Base-by-base conservation (phyloP, 1,140 invertebrate species). In the Drosophila albomicans region DNA sequence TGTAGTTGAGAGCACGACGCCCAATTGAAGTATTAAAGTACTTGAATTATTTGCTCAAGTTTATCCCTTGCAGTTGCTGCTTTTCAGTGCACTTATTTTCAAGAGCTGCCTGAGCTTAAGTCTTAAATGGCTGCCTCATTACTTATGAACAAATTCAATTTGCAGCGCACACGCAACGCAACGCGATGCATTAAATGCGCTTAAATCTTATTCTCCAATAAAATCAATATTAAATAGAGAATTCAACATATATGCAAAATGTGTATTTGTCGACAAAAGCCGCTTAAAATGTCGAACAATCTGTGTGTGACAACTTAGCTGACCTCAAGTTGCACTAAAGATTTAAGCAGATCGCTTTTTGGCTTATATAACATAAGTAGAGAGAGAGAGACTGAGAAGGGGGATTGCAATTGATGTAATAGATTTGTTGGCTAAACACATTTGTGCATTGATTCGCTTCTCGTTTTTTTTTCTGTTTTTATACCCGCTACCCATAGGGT, bases 21-120 rank as follows among this genome's bases (percentile, higher is more conserved):
- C 54, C 16, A 41, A 43, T 41, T 41, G 35, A 43, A 57, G 54
- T 43, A 57, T 41, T 43, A 10, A 57, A 43, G 35, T 43, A 57
- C 54, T 57, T 41, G 54, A 57, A 57, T 35, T 32, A 32, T 41
- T 25, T 43, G 54, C 28, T 32, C 30, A 54, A 54, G 30, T 54
- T 54, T 15, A 54, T 54, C 5, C 28, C 11, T 28, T 54, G 13
- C 51, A 54, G 51, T 52, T n/a, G 28, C 1, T n/a, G 28, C 10
- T 11, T 49, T 25, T 15, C 20, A 16, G 10, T 11, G 48, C 48
- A 28, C 3, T 51, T 51, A 51, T 25, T 28, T 25, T 51, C 1
- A 51, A 51, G 16, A 25, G 20, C 5, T 25, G 20, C 20, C 20
- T 30, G 35, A 6, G 35, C 35, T 38, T 38, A 38, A 25, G 20